Base-by-base conservation (phyloP, 2,797 vertebrate species). In the Acropternis orthonyx region DNA sequence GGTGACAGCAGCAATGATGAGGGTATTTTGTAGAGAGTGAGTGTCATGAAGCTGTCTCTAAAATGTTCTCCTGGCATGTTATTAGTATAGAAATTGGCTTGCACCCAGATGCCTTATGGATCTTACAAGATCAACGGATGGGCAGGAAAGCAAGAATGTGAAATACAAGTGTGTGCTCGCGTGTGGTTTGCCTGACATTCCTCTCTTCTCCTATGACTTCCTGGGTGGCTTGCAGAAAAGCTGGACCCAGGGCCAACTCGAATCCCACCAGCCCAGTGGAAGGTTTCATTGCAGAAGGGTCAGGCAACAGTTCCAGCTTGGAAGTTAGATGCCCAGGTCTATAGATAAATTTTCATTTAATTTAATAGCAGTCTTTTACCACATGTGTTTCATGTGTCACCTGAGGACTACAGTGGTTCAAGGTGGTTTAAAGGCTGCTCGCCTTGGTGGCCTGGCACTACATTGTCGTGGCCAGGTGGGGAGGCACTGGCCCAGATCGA, bases 201-300 rank as follows among this genome's bases (percentile, higher is more conserved):
- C 13, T 36, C 20, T 88, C 52, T 51, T 76, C 62, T 81, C 51
- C 41, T 67, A 11, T 41, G 67, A 73, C 83, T 87, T 82, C 48
- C 65, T 55, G n/a, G 51, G 46, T 92, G 79, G 69, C 88, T 94
- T 92, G 85, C 73, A 72, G 66, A 78, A 91, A 80, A 89, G 65
- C 65, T 85, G 68, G 66, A 66, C 72, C 72, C 43, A 28, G 17
- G 48, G 56, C 59, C 1, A 6, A 23, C 36, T 91, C 44, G 73
- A 78, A 82, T 65, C 49, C 56, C 49, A 80, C 37, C 41, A 85
- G 59, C 37, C 41, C 28, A 69, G 48, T 32, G 34, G 39, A 62
- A 48, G 69, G 6, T 28, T 92, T 43, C 1, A 0, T 32, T 67
- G 49, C 52, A 44, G 52, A 91, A 82, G 12, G 43, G 11, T 74